Conservation (phyloP, 2,113 vertebrate genomes). For the Hydrochoerus hydrochaeris region DNA sequence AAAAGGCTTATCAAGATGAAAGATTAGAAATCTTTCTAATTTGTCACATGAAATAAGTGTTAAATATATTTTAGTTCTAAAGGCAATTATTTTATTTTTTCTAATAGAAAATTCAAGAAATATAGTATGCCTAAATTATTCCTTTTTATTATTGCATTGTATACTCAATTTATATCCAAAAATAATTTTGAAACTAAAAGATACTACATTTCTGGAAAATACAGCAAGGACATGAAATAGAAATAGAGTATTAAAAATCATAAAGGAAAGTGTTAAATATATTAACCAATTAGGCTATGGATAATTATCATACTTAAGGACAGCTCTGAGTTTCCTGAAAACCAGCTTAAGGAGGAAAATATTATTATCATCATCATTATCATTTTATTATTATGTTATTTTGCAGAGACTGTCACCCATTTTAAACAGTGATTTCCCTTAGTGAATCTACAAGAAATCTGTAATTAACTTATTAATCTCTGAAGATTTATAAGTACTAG, state of each 20-base stretch:
- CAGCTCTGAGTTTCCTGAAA: neutral
- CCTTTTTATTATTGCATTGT: neutral
- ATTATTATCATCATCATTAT: neutral
- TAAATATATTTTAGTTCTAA: neutral
- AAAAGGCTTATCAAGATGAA: neutral
- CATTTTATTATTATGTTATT: neutral
- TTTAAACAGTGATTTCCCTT: conserved; percentile 41
- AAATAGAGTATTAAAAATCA: neutral
- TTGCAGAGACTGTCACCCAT: conserved; percentile 22
- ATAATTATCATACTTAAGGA: conserved; percentile 7
- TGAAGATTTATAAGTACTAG: neutral
- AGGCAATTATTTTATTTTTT: neutral
- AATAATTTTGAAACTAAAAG: conserved; percentile 43
- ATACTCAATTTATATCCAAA: neutral
- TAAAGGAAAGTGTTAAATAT: neutral
- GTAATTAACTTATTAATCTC: neutral
- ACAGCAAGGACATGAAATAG: neutral
- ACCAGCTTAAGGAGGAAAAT: neutral
- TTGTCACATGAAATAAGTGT: neutral
- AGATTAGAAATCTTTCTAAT: conserved; percentile 26
- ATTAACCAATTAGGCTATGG: neutral
- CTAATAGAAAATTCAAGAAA: conserved; percentile 34
- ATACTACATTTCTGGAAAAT: neutral
- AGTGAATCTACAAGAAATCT: conserved; percentile 30
- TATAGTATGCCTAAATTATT: neutral